Evolutionary conservation across 2,888 invertebrate species (phyloP).

Genomic region (Tinea semifulvella): DNA sequence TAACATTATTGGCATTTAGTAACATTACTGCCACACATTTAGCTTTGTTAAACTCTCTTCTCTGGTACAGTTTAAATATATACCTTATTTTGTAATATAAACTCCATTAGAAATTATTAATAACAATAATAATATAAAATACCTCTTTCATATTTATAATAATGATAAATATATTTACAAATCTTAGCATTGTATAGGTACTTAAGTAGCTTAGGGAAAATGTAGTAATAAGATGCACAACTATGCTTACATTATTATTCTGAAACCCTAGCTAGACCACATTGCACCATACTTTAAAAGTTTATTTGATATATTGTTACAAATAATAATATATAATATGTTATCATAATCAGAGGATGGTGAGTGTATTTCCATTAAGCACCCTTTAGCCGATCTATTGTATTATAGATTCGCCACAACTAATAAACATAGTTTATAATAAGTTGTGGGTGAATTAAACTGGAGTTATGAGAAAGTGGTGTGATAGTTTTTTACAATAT

Average conservation of each 20-base stretch:
- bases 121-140: neutral
- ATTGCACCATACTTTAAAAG: neutral
- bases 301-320: slow-evolving; percentile 1
- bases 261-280: neutral
- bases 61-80: neutral
- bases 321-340: slow-evolving; percentile 1
- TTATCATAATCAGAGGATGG: neutral
- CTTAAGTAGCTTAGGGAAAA: slow-evolving; percentile 1
- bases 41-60: neutral
- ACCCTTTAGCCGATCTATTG: neutral
- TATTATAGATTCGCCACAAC: neutral
- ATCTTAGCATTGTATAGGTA: slow-evolving; percentile 3
- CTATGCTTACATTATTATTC: neutral
- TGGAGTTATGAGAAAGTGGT: neutral
- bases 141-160: neutral
- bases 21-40: neutral
- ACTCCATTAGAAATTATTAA: neutral
- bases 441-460: slow-evolving; percentile 1
- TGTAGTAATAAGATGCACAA: slow-evolving; percentile 7
- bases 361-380: neutral
- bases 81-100: too few species aligned
- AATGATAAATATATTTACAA: slow-evolving; percentile 4
- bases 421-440: slow-evolving; percentile 3
- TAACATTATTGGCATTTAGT: neutral
- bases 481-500: slow-evolving; percentile 4